Conservation (phyloP, 2,888 invertebrate genomes). For the Minunthozetes semirufus region DNA sequence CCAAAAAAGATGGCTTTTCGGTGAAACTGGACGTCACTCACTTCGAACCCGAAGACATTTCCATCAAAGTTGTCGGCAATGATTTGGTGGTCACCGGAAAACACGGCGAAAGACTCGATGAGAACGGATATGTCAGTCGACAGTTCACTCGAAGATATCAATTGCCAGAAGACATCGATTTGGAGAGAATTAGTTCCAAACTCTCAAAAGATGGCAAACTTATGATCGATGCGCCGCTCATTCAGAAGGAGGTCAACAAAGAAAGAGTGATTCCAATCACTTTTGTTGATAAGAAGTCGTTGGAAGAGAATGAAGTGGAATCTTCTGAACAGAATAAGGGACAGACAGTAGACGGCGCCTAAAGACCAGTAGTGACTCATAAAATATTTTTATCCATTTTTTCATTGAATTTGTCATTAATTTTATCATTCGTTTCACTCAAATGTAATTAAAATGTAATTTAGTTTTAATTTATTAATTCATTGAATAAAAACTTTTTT, state of each 20-base stretch:
- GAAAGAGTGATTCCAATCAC: constrained; percentile 6
- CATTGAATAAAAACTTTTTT: too few relatives aligned
- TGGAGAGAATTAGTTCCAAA: constrained; percentile 38
- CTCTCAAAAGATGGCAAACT: constrained; percentile 40
- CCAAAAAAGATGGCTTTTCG: background rate
- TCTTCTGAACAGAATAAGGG: too few relatives aligned
- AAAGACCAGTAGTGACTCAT: too few relatives aligned
- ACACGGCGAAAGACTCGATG: constrained; percentile 42
- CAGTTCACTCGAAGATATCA: constrained; percentile 41
- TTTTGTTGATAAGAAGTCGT: background rate
- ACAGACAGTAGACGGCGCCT: too few relatives aligned
- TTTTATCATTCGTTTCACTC: too few relatives aligned
- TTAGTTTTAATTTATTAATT: too few relatives aligned
- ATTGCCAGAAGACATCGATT: constrained; percentile 40
- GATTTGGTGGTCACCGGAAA: constrained; percentile 41
- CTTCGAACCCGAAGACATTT: constrained; percentile 40
- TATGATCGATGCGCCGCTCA: constrained; percentile 38
- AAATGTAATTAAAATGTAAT: too few relatives aligned
- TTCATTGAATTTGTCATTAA: too few relatives aligned
- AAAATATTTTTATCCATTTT: too few relatives aligned
- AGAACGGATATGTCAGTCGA: constrained; percentile 41
- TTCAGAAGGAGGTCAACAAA: background rate
- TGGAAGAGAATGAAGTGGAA: too few relatives aligned
- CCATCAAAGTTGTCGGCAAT: constrained; percentile 41
- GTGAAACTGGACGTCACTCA: constrained; percentile 40